Evolutionary conservation across 2,888 invertebrate genomes (phyloP), one percentile per base, ranked within the genome.

Genomic region (Electrophaes corylata): DNA sequence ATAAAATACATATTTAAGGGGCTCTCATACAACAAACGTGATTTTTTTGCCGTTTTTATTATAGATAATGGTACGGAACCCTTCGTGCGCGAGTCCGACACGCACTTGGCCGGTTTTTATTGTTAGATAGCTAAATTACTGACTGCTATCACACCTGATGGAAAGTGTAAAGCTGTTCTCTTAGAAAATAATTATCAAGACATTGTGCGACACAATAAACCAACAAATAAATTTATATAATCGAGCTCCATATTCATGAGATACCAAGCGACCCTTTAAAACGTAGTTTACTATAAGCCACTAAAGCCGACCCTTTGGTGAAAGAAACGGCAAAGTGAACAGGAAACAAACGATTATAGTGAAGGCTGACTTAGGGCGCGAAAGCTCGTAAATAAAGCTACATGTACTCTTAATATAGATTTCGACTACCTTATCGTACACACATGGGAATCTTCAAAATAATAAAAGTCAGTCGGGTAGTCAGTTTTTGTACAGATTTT

Each of bases 341-440:
- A 69, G 66, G 72, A 75, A 78, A 79, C 76, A 79, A 79, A 78
- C 77, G 76, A 79, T 80, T 75, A 81, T 78, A 69, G 76, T 65
- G 76, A 76, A 76, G 79, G 69, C 71, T 79, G 79, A 77, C 79
- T 78, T 81, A 75, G 72, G 66, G 75, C 69, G 65, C 62, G 67
- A 72, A 68, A 63, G 63, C 66, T 64, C 63, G 57, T 67, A 67
- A 67, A 61, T 65, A 63, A 57, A 64, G 65, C 66, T 54, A 58
- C 63, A 60, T 26, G 26, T 60, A 47, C 53, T 37, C 20, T 40
- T 50, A 50, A 40, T 20, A 20, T 20, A 47, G 18, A 41, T 20
- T n/a, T 18, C 20, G 8, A 14, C 1, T 41, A 47, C n/a, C 12
- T 33, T 19, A 33, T 20, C 26, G 31, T 41, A 50, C 40, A 14